Evolutionary conservation across 2,888 invertebrate genomes (phyloP).

Genomic region (Eupithecia vulgata): DNA sequence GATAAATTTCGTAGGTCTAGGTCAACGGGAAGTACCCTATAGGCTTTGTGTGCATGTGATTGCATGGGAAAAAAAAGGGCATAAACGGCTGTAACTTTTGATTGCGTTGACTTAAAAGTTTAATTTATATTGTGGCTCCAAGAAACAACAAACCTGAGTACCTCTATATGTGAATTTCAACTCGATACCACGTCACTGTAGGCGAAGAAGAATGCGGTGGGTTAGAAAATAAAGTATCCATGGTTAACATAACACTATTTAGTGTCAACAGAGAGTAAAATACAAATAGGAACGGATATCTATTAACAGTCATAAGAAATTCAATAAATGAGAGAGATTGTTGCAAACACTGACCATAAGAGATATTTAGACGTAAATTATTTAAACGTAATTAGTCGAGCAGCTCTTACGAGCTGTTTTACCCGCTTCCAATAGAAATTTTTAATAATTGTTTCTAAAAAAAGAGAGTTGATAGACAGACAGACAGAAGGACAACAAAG

Average conservation of each 20-base stretch:
- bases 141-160: too few relatives aligned
- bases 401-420: conserved; percentile 30
- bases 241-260: conserved; percentile 1
- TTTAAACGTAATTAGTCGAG: conserved; percentile 34
- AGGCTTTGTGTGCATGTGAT: too few relatives aligned
- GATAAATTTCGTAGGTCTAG: too few relatives aligned
- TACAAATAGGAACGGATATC: neutral
- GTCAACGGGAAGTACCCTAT: too few relatives aligned
- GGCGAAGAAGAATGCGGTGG: conserved; percentile 13
- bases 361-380: conserved; percentile 32
- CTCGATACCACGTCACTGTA: neutral
- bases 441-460: too few relatives aligned
- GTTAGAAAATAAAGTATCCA: neutral
- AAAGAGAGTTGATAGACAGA: too few relatives aligned
- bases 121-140: too few relatives aligned
- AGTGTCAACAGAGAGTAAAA: neutral
- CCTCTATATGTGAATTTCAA: too few relatives aligned
- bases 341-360: conserved; percentile 16
- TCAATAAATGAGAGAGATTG: neutral
- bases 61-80: too few relatives aligned
- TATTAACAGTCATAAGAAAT: neutral
- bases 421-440: conserved; percentile 27
- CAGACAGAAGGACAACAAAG: too few relatives aligned
- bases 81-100: too few relatives aligned
- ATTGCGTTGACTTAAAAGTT: too few relatives aligned